A percentile compares a stretch with the other conserved stretches of the same genome.
Evolutionary conservation across 2,888 invertebrate genomes (phyloP).

Genomic region (Mythimna vitellina): DNA sequence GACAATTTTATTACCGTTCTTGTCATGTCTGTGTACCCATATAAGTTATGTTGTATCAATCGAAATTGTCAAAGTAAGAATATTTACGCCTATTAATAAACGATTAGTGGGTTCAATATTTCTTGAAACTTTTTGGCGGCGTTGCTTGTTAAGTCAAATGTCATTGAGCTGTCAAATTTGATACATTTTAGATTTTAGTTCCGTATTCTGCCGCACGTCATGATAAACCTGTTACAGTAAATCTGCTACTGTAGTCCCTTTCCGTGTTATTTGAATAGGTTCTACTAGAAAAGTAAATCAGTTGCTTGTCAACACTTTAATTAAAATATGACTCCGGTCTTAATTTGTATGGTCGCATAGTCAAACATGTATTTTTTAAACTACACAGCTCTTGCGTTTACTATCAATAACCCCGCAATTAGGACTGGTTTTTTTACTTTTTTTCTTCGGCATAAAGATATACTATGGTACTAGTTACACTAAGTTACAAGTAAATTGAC

Average conservation of each 20-base stretch:
- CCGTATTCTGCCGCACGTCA: slow-evolving; percentile 19
- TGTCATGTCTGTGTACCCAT: slow-evolving; percentile 60
- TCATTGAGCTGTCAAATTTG: slow-evolving; percentile 39
- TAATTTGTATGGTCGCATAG: slow-evolving; percentile 7
- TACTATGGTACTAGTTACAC: not conserved
- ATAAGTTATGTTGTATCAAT: slow-evolving; percentile 50
- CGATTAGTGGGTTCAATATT: slow-evolving; percentile 31
- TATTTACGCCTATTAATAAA: slow-evolving; percentile 66
- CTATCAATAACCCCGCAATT: not conserved
- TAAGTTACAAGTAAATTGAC: slow-evolving; percentile 9
- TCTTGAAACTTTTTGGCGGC: slow-evolving; percentile 26
- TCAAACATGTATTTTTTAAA: slow-evolving; percentile 26
- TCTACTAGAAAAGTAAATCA: slow-evolving; percentile 21
- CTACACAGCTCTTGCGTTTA: not conserved
- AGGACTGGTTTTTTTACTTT: not conserved
- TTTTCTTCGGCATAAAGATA: not conserved
- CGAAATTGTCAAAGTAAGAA: slow-evolving; percentile 35
- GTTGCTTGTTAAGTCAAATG: slow-evolving; percentile 12
- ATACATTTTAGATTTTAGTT: slow-evolving; percentile 18
- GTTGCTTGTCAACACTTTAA: slow-evolving; percentile 16
- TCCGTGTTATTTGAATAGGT: slow-evolving; percentile 18
- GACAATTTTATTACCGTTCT: slow-evolving; percentile 62
- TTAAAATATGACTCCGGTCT: slow-evolving; percentile 12
- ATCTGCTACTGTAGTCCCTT: slow-evolving; percentile 7
- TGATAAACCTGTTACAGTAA: slow-evolving; percentile 5